A percentile compares a stretch with the other conserved stretches of the same genome.
Conservation (phyloP, 2,797 vertebrate genomes). For the Acomys russatus region DNA sequence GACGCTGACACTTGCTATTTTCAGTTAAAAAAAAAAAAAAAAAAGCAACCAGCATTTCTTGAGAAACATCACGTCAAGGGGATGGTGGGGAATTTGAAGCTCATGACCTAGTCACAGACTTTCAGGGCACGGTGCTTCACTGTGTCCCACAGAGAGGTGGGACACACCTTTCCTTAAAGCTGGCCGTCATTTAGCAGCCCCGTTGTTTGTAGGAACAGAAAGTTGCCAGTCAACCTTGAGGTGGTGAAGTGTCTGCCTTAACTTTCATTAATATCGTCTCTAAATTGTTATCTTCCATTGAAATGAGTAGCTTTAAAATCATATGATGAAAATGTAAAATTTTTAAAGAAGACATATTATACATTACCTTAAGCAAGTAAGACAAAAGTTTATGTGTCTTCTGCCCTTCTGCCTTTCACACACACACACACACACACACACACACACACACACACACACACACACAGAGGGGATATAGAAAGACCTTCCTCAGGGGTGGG, state of each 20-base stretch:
- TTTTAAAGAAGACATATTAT: neutral
- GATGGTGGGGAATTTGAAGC: neutral
- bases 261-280: neutral
- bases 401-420: neutral
- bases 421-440: neutral
- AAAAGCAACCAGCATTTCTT: neutral
- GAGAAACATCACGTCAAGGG: neutral
- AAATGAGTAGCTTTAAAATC: constrained; percentile 46
- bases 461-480: neutral
- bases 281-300: constrained; percentile 28
- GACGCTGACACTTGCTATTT: constrained; percentile 21
- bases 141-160: neutral
- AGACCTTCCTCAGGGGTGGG: too few relatives aligned
- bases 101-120: constrained; percentile 44
- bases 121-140: neutral
- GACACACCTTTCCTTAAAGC: neutral
- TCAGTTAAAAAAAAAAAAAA: constrained; percentile 27
- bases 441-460: too few relatives aligned
- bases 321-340: neutral
- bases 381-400: neutral
- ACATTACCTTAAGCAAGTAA: constrained; percentile 1
- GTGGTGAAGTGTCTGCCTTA: neutral
- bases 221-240: neutral
- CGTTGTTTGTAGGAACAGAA: neutral
- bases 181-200: neutral